These are phyloP conservation scores for Doryteuthis pealeii DNA, from an alignment of 1,140 invertebrate species.

Conservation along the genomic window DNA sequence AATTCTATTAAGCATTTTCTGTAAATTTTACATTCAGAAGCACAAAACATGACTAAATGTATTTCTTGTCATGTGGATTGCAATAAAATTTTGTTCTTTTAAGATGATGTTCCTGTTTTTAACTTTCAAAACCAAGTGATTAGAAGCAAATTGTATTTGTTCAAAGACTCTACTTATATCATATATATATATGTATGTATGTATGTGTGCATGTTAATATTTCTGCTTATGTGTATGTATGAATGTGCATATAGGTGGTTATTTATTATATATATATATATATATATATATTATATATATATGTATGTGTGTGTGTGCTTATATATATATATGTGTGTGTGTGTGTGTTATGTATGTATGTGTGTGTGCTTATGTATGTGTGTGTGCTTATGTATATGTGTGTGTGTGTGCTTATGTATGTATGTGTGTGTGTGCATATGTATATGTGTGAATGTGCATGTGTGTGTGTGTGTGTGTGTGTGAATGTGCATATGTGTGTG, in stretches of 20 bases:
- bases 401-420: not conserved
- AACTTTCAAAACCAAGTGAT: no score
- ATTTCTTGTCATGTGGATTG: no score
- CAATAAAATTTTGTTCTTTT: no score
- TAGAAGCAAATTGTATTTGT: no score
- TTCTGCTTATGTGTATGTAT: not conserved
- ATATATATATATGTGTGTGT: not conserved
- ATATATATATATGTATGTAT: conserved; percentile 7
- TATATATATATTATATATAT: no score
- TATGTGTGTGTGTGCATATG: not conserved
- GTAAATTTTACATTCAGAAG: no score
- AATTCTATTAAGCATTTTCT: no score
- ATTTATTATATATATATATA: no score
- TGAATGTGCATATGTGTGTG: not conserved
- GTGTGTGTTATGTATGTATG: not conserved
- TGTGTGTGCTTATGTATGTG: not conserved
- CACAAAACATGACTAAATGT: no score
- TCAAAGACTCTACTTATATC: no score
- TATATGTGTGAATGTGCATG: not conserved
- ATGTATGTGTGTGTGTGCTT: no score
- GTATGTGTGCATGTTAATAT: not conserved
- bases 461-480: not conserved
- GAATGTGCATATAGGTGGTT: not conserved
- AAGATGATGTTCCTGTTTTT: no score
- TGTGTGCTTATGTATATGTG: not conserved